Evolutionary conservation across 2,113 vertebrate genomes (phyloP), one percentile per base, ranked within the genome.

Genomic region (Dendropsophus ebraccatus): DNA sequence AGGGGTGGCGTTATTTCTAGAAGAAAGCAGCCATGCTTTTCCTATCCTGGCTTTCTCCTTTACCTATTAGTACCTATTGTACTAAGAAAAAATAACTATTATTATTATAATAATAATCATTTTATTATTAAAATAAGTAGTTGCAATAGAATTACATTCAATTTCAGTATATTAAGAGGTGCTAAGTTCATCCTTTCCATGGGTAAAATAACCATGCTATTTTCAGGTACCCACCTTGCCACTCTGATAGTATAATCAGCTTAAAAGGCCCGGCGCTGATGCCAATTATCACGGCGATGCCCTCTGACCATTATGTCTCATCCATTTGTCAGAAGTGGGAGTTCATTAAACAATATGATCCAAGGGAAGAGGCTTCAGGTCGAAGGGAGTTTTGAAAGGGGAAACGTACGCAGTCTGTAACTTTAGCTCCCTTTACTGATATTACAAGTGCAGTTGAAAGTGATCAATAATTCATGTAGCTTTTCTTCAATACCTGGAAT

Each of bases 391-490:
- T 41, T 45, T 54, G 30, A 56, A 73, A 67, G 84, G 77, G 25
- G 52, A 86, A 86, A 25, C 65, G 30, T 58, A 74, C 35, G 21
- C 41, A 5, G 65, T 49, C 76, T 81, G 84, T 81, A 86, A 86
- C 77, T 81, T 81, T 60, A 86, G 32, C 77, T 81, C 67, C 56
- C 84, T 81, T 86, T 60, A 73, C 76, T 70, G 52, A 73, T 86
- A 86, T 86, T 86, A 81, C 81, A 81, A 72, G 84, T 73, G 65
- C 49, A 80, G 62, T 70, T 86, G 76, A 72, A 25, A 21, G 30
- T 60, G 52, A 86, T 86, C 77, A 86, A 86, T 86, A 81, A 86
- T 86, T 80, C 67, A 86, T 80, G 79, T 13, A 19, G 77, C 76
- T 60, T 81, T 80, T 86, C 67, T 86, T 81, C 84, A 73, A 81